Percentiles rank a stretch among this genome's conserved stretches.
Conservation (phyloP, 2,797 vertebrate genomes). For the Lates japonicus region DNA sequence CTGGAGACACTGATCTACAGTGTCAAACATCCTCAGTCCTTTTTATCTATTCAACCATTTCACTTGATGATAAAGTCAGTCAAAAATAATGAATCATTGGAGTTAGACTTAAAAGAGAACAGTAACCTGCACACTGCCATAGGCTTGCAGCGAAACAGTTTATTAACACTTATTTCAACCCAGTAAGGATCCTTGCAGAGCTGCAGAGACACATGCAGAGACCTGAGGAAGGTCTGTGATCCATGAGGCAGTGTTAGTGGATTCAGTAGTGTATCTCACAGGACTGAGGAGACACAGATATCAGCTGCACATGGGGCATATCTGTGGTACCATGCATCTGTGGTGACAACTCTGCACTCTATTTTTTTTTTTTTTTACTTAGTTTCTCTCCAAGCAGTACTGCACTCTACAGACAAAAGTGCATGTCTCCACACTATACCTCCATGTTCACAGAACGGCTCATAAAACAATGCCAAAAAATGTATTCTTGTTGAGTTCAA, state of each 20-base stretch:
- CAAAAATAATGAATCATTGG: neutral
- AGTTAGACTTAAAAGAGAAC: neutral
- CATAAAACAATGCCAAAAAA: neutral
- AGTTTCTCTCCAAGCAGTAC: neutral
- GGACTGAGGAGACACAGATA: neutral
- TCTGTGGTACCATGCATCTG: too few relatives aligned
- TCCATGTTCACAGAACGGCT: neutral
- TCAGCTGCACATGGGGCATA: too few relatives aligned
- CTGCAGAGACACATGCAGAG: neutral
- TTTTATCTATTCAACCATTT: neutral
- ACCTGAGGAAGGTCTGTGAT: neutral
- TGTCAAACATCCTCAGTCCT: neutral
- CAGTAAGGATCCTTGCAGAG: slow-evolving; percentile 2
- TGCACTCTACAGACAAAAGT: neutral
- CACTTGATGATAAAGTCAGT: neutral
- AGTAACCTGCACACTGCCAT: neutral
- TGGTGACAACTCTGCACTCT: neutral
- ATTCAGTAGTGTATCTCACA: neutral
- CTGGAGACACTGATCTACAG: neutral
- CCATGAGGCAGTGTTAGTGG: neutral
- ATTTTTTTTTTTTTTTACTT: neutral
- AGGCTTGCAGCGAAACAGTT: neutral
- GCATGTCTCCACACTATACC: neutral
- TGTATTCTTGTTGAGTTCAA: neutral
- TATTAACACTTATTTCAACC: slow-evolving; percentile 12